These are phyloP conservation scores for Luidia sarsii DNA, from an alignment of 53 echinoderm and acorn worm species.

Conservation along the genomic window DNA sequence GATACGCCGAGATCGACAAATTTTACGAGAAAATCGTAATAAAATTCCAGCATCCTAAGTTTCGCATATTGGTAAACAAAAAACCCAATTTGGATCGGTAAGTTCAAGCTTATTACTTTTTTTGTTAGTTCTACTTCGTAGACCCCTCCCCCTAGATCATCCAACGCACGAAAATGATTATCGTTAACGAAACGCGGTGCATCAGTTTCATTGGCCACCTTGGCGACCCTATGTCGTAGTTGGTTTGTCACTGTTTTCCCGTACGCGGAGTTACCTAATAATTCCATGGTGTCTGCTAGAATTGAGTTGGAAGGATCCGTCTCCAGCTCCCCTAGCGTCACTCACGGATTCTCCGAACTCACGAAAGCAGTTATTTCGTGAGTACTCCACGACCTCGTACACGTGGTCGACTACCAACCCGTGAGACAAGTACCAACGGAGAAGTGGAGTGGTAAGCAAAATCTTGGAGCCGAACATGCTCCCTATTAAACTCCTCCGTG, in stretches of 20 bases:
- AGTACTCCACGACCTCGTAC: not conserved
- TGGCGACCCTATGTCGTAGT: not conserved
- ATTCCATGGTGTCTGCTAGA: slow-evolving; percentile 59
- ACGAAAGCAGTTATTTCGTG: not conserved
- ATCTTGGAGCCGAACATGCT: slow-evolving; percentile 42
- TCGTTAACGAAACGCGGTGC: not conserved
- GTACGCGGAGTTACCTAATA: slow-evolving; percentile 60
- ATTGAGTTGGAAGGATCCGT: slow-evolving; percentile 21
- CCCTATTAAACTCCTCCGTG: slow-evolving; percentile 26
- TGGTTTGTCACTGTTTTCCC: slow-evolving; percentile 51
- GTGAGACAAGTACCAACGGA: slow-evolving; percentile 47
- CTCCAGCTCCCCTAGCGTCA: slow-evolving; percentile 42
- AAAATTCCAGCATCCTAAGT: slow-evolving; percentile 67
- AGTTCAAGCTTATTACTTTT: slow-evolving; percentile 1
- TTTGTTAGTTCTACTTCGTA: slow-evolving; percentile 50
- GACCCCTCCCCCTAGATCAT: not conserved
- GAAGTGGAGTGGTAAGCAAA: slow-evolving; percentile 20
- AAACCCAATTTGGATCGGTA: slow-evolving; percentile 60
- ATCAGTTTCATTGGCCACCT: not conserved
- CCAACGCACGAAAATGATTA: not conserved
- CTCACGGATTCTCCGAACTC: slow-evolving; percentile 49
- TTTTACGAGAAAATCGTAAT: slow-evolving; percentile 60
- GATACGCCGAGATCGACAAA: no score
- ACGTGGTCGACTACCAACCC: slow-evolving; percentile 21
- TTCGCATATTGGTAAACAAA: slow-evolving; percentile 74